Evolutionary conservation across 1,140 invertebrate species (phyloP).

Genomic region (Laodelphax striatellus): DNA sequence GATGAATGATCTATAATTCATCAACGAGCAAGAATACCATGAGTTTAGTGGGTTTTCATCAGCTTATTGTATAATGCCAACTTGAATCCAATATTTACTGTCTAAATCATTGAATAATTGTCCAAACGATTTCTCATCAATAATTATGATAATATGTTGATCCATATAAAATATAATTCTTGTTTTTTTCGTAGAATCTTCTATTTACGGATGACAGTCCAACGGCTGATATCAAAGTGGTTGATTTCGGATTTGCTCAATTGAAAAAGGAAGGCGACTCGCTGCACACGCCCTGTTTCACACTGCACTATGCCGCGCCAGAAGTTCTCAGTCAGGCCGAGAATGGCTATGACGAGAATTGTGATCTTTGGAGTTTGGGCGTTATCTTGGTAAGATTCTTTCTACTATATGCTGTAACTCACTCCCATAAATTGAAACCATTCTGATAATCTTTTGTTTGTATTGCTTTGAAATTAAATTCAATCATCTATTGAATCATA

Average conservation of each 20-base stretch:
- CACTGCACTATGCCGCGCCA: slow-evolving; percentile 81
- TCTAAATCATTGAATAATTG: too few relatives aligned
- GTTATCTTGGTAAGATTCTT: slow-evolving; percentile 55
- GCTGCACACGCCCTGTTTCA: slow-evolving; percentile 75
- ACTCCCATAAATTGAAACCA: too few relatives aligned
- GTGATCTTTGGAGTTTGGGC: slow-evolving; percentile 87
- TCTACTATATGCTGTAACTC: too few relatives aligned
- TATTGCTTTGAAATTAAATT: too few relatives aligned
- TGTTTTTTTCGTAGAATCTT: slow-evolving; percentile 45
- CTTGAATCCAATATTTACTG: too few relatives aligned
- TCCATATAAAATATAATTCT: background rate
- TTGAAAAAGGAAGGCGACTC: slow-evolving; percentile 48
- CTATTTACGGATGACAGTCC: slow-evolving; percentile 51
- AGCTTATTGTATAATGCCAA: too few relatives aligned
- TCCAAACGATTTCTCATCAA: background rate
- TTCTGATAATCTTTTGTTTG: too few relatives aligned
- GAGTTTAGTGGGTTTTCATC: too few relatives aligned
- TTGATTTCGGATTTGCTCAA: slow-evolving; percentile 85
- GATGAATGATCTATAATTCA: too few relatives aligned
- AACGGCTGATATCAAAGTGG: slow-evolving; percentile 62
- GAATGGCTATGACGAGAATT: slow-evolving; percentile 70
- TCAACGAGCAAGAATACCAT: too few relatives aligned
- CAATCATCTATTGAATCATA: too few relatives aligned
- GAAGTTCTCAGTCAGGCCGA: slow-evolving; percentile 59
- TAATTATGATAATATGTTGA: background rate